These are phyloP conservation scores for Amphiprion clarkii DNA, from an alignment of 2,797 vertebrate species.

Conservation along the genomic window DNA sequence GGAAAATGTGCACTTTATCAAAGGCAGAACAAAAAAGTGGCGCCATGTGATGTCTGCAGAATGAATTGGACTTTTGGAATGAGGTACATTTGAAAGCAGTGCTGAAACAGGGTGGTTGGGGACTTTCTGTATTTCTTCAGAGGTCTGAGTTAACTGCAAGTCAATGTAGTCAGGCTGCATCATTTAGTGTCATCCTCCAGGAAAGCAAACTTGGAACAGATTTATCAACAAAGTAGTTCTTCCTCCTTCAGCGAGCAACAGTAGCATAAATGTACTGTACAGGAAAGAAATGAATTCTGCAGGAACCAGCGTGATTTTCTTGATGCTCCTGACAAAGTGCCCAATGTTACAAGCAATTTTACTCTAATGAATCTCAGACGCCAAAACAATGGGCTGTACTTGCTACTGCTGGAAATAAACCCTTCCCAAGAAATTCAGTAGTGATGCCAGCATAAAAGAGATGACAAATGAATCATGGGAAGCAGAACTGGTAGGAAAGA, in stretches of 20 bases:
- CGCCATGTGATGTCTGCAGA: conserved; percentile 10
- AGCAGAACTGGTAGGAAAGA: conserved; percentile 25
- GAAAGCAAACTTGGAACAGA: not conserved
- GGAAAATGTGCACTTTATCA: conserved; percentile 23
- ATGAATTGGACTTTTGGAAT: conserved; percentile 6
- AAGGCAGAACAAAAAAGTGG: conserved; percentile 23
- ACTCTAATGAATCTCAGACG: conserved; percentile 49
- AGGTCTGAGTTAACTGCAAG: conserved; percentile 10
- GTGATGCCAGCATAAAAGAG: conserved; percentile 34
- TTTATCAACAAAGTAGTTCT: not conserved
- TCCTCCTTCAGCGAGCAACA: conserved; percentile 5
- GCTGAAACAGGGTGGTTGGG: not conserved
- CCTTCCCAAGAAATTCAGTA: conserved; percentile 19
- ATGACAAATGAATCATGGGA: conserved; percentile 45
- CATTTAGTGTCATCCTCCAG: not conserved
- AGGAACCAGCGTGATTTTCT: conserved; percentile 30
- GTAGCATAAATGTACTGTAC: not conserved
- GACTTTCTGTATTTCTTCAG: not conserved
- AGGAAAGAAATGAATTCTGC: conserved; percentile 7
- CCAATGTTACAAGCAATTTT: conserved; percentile 42
- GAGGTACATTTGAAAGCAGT: not conserved
- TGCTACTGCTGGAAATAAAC: conserved; percentile 36
- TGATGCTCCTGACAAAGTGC: conserved; percentile 49
- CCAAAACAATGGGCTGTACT: conserved; percentile 43
- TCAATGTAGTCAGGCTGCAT: not conserved